phyloP scores from a whole-genome alignment of 2,797 vertebrate genomes.

The Mallotus villosus region DNA sequence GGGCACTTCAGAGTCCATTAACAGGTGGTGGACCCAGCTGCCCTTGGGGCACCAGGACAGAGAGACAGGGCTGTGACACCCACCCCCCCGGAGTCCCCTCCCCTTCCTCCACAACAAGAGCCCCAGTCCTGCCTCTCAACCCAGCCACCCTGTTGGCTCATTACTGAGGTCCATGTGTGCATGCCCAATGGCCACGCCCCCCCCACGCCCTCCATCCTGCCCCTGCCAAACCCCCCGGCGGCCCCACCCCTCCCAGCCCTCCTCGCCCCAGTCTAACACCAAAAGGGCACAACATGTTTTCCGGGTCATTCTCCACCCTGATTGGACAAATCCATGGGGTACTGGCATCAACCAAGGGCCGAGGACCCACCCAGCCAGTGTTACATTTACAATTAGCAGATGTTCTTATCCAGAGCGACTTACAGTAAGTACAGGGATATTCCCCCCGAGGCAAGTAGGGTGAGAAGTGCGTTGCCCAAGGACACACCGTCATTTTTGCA shows the following conservation, averaged over 20 bases:
- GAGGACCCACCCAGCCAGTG: background rate
- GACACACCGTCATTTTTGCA: too few relatives aligned
- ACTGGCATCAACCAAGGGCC: background rate
- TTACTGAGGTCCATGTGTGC: constrained; percentile 72
- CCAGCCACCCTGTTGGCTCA: constrained; percentile 61
- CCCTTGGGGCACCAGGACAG: constrained; percentile 49
- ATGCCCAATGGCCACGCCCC: constrained; percentile 43
- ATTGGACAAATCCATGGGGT: constrained; percentile 12
- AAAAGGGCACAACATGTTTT: constrained; percentile 36
- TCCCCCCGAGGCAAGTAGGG: too few relatives aligned
- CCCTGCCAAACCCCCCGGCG: constrained; percentile 11
- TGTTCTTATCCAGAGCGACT: too few relatives aligned
- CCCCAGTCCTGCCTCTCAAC: constrained; percentile 22
- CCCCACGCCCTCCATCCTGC: constrained; percentile 22
- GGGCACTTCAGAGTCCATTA: constrained; percentile 70
- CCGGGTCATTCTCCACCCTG: constrained; percentile 36
- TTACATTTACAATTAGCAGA: too few relatives aligned
- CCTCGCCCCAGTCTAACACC: constrained; percentile 15
- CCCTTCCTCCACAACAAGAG: constrained; percentile 19
- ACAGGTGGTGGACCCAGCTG: constrained; percentile 83
- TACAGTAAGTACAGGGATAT: too few relatives aligned
- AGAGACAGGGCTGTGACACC: constrained; percentile 48
- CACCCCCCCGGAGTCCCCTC: constrained; percentile 32
- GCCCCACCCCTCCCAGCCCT: constrained; percentile 21
- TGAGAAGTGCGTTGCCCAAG: too few relatives aligned